Evolutionary conservation across 2,797 vertebrate genomes (phyloP).

Genomic region (Hypotaenidia okinawae): DNA sequence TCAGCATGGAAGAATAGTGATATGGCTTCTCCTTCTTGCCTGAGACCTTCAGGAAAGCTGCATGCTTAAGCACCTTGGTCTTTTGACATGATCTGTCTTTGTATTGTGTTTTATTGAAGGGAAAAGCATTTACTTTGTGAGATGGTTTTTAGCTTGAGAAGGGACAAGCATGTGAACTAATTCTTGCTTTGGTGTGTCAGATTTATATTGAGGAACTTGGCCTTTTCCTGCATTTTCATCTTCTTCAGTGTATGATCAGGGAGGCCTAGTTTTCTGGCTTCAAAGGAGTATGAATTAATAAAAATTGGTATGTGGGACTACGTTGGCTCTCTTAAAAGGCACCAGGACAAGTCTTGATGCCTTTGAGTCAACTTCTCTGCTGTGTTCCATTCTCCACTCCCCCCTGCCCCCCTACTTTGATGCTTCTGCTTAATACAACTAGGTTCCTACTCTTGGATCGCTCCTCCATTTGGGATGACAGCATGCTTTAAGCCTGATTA

Average conservation of each 20-base stretch:
- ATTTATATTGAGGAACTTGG: background rate
- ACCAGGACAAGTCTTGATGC: background rate
- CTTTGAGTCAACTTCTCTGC: background rate
- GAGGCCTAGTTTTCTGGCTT: background rate
- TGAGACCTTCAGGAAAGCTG: background rate
- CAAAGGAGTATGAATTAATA: background rate
- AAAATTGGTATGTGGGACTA: background rate
- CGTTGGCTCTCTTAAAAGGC: background rate
- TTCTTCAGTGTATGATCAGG: background rate
- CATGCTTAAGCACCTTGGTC: background rate
- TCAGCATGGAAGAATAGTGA: background rate
- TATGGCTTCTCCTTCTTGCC: background rate
- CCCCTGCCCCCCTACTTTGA: background rate
- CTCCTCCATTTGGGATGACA: background rate
- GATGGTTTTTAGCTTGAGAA: background rate
- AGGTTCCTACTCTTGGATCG: background rate
- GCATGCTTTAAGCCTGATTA: conserved; percentile 15
- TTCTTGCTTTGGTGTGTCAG: background rate
- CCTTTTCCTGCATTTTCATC: background rate
- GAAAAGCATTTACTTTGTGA: background rate
- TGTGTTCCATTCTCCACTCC: background rate
- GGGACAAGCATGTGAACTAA: background rate
- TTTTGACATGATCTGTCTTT: background rate
- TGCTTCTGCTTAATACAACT: background rate
- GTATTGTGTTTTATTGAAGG: background rate